phyloP scores from a whole-genome alignment of 1,140 invertebrate genomes.

The Atta texana region DNA sequence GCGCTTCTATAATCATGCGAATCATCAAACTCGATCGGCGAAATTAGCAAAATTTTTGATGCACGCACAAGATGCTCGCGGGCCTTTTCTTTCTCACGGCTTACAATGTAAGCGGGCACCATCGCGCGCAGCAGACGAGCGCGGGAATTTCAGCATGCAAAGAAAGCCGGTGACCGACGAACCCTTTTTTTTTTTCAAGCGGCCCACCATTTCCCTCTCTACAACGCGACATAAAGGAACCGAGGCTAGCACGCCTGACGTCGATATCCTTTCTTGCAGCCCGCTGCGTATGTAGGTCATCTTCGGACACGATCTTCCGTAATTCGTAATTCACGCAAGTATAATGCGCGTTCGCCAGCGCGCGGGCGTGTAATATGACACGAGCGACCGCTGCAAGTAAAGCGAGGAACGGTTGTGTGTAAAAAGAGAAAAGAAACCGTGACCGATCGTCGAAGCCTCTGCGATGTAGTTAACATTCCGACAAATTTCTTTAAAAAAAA shows the following conservation, averaged over 20 bases:
- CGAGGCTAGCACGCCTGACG: conserved; percentile 66
- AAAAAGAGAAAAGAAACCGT: conserved; percentile 14
- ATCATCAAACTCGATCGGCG: background rate
- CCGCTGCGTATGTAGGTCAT: conserved; percentile 83
- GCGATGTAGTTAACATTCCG: background rate
- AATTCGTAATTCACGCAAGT: conserved; percentile 77
- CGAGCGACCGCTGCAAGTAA: conserved; percentile 29
- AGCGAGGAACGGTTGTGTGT: conserved; percentile 5
- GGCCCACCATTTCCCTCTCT: conserved; percentile 61
- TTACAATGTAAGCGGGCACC: conserved; percentile 69
- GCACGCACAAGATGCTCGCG: conserved; percentile 2
- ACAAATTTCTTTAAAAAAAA: background rate
- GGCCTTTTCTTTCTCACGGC: conserved; percentile 78
- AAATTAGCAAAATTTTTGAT: conserved; percentile 14
- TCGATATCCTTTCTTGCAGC: conserved; percentile 82
- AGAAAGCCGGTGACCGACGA: conserved; percentile 78
- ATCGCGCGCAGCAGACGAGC: conserved; percentile 56
- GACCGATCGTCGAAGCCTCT: background rate
- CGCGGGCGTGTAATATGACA: conserved; percentile 69
- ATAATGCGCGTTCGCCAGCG: conserved; percentile 61
- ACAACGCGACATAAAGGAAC: conserved; percentile 72
- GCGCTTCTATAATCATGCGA: background rate
- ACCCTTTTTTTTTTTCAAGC: conserved; percentile 76
- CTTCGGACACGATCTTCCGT: conserved; percentile 81
- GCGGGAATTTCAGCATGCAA: conserved; percentile 80